Evolutionary conservation across 2,888 invertebrate genomes (phyloP), one percentile per base, ranked within the genome.

Genomic region (Rhorus exstirpatorius): DNA sequence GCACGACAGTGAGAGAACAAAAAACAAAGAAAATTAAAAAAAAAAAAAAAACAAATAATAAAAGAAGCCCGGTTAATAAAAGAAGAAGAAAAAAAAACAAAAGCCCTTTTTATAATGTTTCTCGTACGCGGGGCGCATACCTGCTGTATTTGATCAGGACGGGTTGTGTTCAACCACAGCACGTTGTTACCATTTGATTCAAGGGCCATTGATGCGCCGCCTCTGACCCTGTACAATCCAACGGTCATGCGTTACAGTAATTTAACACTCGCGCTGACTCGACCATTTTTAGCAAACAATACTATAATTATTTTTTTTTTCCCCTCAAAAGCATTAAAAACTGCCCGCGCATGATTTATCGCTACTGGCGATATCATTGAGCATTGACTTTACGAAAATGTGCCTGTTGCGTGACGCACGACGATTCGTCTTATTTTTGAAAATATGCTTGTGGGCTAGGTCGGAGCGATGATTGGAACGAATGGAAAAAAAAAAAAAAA

Each of bases 171-270:
- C 87, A 91, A 91, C 91, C 91, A 91, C 88, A 91, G 88, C 89
- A 90, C 90, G 90, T 90, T 91, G 90, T 88, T 91, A 91, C 91
- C 91, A 88, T 91, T 91, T 87, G 91, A 91, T 90, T 91, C 91
- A 88, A 91, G 89, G 90, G 91, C 91, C 91, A 91, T 91, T 88
- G 91, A 91, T 90, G 89, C 85, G 88, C 87, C 87, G 90, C 88
- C 87, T 90, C 88, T 89, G 86, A 87, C 88, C 89, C 91, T 91
- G 89, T 87, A 88, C 88, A 91, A 61, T 53, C 89, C 87, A 88
- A 86, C 85, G 88, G 88, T 87, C 87, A 88, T 81, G 78, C 81
- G 84, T 85, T 83, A 83, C 80, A 51, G 60, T 65, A 63, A 80
- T 79, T 61, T 14, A 26, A 67, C 55, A 26, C 35, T 65, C 53